Evolutionary conservation across 35 echinoderm and acorn worm species (phyloP), one percentile per base, ranked within the genome.

Genomic region (Apostichopus californicus): DNA sequence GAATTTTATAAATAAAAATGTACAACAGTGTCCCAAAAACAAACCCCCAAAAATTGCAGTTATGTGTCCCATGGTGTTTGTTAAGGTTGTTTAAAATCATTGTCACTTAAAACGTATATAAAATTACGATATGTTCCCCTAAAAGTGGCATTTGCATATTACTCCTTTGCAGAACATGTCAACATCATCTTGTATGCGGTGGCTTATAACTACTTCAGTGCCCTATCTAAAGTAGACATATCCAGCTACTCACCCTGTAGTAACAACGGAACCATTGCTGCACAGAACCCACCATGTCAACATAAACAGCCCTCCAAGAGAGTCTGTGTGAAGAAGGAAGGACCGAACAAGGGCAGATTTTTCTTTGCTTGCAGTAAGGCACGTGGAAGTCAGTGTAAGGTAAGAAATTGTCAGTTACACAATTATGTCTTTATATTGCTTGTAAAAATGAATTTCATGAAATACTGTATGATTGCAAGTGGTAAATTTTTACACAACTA

Each of bases 301-400:
- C 97, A 98, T 73, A 93, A 91, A 77, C 86, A 92, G 13, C 90
- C 95, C 9, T 87, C 94, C 56, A 98, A 96, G 82, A 94, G 94
- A 86, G 91, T 94, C 7, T 96, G 94, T 86, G 97, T 98, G 9
- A 96, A 94, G 77, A 98, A 98, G 90, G 95, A 98, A 4, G 97
- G 97, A 12, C 87, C 92, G 7, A 98, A 98, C 83, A 98, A 94
- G 82, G 97, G 97, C n/a, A 98, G 97, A 78, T 93, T 98, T 81
- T 98, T 98, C 88, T 98, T 95, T 72, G 89, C 88, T 57, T 98
- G 97, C 63, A 94, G 93, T 78, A 86, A 90, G 3, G 79, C 93
- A 46, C 86, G 97, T 55, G 90, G 80, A 13, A 93, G 87, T 53
- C 97, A 98, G 89, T 98, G 97, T 86, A 98, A 98, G 93, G 97